Conservation (phyloP, 2,797 vertebrate genomes). For the Hypotaenidia okinawae region DNA sequence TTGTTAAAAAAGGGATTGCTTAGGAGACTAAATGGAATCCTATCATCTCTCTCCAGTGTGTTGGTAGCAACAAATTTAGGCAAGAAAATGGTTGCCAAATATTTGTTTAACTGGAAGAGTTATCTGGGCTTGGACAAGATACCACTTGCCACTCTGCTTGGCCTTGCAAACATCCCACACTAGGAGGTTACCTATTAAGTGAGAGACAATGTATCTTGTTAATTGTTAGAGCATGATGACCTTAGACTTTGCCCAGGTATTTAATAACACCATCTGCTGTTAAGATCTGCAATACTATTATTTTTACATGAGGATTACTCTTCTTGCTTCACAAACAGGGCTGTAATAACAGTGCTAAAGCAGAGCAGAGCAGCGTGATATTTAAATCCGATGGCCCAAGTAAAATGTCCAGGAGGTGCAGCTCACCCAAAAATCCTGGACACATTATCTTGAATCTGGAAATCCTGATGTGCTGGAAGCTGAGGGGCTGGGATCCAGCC, state of each 20-base stretch:
- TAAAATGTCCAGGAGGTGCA: constrained; percentile 19
- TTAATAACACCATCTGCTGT: constrained; percentile 74
- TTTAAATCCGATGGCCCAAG: constrained; percentile 34
- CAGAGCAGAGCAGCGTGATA: constrained; percentile 13
- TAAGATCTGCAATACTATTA: constrained; percentile 32
- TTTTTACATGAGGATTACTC: constrained; percentile 65
- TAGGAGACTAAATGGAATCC: constrained; percentile 2
- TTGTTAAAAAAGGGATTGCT: not conserved
- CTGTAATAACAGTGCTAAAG: constrained; percentile 43
- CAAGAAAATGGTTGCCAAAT: constrained; percentile 49
- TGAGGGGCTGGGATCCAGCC: not conserved
- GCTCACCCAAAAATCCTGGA: not conserved
- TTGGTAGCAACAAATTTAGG: constrained; percentile 47
- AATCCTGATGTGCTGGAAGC: not conserved
- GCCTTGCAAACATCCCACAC: constrained; percentile 38
- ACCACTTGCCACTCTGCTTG: constrained; percentile 5
- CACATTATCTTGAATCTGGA: not conserved
- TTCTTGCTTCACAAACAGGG: constrained; percentile 64
- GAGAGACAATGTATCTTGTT: constrained; percentile 66
- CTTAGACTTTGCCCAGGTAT: constrained; percentile 72
- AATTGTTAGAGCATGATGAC: constrained; percentile 70
- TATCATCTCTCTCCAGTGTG: constrained; percentile 5
- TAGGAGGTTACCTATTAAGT: constrained; percentile 62
- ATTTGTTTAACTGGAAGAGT: constrained; percentile 46
- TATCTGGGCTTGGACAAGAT: constrained; percentile 14